These are phyloP conservation scores for Salticus scenicus DNA, from an alignment of 2,888 invertebrate species.

Conservation along the genomic window DNA sequence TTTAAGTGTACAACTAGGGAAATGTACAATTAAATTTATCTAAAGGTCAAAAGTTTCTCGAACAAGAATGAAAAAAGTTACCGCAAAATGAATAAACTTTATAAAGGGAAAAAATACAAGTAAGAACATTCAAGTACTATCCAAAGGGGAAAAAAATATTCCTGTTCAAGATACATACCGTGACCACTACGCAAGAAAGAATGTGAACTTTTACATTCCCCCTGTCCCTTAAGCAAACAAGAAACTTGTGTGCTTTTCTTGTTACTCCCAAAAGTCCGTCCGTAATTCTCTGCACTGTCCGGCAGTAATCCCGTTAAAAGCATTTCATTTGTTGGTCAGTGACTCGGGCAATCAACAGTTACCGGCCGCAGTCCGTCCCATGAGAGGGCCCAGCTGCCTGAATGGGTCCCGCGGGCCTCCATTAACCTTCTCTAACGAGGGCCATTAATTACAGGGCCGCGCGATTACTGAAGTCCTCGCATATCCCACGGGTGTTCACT, in stretches of 20 bases:
- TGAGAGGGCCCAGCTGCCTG: slow-evolving; percentile 46
- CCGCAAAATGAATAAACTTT: slow-evolving; percentile 3
- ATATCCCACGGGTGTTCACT: slow-evolving; percentile 23
- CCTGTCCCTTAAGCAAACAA: slow-evolving; percentile 63
- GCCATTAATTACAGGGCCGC: slow-evolving; percentile 68
- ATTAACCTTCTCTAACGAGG: slow-evolving; percentile 68
- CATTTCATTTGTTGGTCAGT: slow-evolving; percentile 70
- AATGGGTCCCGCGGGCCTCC: slow-evolving; percentile 58
- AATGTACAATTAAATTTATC: slow-evolving; percentile 8
- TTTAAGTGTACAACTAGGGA: no score
- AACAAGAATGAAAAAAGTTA: background rate
- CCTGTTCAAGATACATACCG: background rate
- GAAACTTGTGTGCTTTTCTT: slow-evolving; percentile 52
- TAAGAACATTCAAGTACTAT: background rate
- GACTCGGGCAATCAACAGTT: slow-evolving; percentile 69
- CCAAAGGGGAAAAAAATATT: background rate
- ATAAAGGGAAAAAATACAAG: background rate
- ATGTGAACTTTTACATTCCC: slow-evolving; percentile 45
- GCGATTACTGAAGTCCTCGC: slow-evolving; percentile 62
- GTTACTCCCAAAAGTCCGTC: slow-evolving; percentile 44
- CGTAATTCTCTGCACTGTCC: slow-evolving; percentile 59
- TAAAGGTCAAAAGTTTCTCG: background rate
- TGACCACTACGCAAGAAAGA: slow-evolving; percentile 5
- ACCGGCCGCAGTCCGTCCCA: slow-evolving; percentile 66
- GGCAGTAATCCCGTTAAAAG: slow-evolving; percentile 69